Evolutionary conservation across 2,113 vertebrate genomes (phyloP).

Genomic region (Syngnathus typhle): DNA sequence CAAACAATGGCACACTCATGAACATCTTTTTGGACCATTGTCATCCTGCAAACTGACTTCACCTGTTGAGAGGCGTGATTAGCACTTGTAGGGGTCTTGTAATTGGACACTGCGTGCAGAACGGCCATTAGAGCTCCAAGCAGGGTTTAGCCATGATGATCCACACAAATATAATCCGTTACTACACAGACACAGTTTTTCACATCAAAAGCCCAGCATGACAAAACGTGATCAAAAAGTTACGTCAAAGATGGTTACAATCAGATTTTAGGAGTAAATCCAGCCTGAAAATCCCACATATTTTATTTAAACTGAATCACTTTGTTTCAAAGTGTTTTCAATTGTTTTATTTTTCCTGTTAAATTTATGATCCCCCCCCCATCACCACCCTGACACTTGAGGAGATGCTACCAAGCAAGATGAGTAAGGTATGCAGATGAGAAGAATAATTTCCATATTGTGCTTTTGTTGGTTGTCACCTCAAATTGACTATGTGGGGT

Average conservation of each 20-base stretch:
- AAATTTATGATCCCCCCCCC: too few relatives aligned
- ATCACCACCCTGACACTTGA: too few relatives aligned
- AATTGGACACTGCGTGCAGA: conserved; percentile 35
- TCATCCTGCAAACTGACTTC: conserved; percentile 14
- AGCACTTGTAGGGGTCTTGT: conserved; percentile 18
- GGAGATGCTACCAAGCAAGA: too few relatives aligned
- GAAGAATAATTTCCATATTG: too few relatives aligned
- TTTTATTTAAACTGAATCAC: background rate
- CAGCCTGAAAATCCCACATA: conserved; percentile 17
- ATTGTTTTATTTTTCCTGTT: background rate
- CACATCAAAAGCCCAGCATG: conserved; percentile 19
- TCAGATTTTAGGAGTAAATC: conserved; percentile 34
- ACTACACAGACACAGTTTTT: conserved; percentile 29
- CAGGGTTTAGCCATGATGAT: conserved; percentile 31
- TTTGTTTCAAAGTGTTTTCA: background rate
- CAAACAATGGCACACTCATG: conserved; percentile 7
- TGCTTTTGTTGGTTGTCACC: too few relatives aligned
- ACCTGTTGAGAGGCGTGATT: conserved; percentile 17
- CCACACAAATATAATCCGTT: conserved; percentile 34
- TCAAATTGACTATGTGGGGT: too few relatives aligned
- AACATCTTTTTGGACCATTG: conserved; percentile 7
- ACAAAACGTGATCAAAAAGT: conserved; percentile 29
- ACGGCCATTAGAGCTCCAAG: conserved; percentile 28
- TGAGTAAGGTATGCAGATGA: too few relatives aligned
- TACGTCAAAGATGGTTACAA: conserved; percentile 39